Percentiles rank a stretch among this genome's conserved stretches.
Conservation (phyloP, 2,888 invertebrate species). For the Catocala sponsa region DNA sequence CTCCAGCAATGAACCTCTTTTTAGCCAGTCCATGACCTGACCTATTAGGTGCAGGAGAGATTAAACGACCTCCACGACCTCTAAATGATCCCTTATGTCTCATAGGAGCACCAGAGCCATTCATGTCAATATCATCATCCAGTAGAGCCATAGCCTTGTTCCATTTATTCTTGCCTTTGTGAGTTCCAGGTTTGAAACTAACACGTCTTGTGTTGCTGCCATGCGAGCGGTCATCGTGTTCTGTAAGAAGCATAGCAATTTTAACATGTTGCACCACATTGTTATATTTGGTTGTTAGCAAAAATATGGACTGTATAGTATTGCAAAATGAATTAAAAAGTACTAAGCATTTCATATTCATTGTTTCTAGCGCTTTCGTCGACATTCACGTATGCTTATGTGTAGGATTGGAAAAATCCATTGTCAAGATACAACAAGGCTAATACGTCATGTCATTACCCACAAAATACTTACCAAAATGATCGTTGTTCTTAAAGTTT, state of each 20-base stretch:
- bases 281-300: too few species aligned
- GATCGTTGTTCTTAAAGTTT: constrained; percentile 77
- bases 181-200: constrained; percentile 85
- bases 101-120: constrained; percentile 66
- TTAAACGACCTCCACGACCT: constrained; percentile 78
- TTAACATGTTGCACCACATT: background rate
- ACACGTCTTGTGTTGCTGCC: constrained; percentile 80
- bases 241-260: constrained; percentile 57
- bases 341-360: too few species aligned
- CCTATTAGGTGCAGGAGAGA: constrained; percentile 78
- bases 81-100: constrained; percentile 70
- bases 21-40: constrained; percentile 59
- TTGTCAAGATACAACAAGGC: background rate
- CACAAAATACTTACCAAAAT: constrained; percentile 71
- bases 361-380: too few species aligned
- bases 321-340: too few species aligned
- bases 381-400: too few species aligned
- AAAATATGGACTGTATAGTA: too few species aligned
- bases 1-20: constrained; percentile 84
- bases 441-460: background rate
- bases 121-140: constrained; percentile 90
- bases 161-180: constrained; percentile 80
- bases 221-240: constrained; percentile 82
- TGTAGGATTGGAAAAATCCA: too few species aligned
- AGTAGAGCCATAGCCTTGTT: constrained; percentile 81